Percentiles rank a stretch among this genome's conserved stretches.
Evolutionary conservation across 2,113 vertebrate species (phyloP).

Genomic region (Neodontobutis hainanensis): DNA sequence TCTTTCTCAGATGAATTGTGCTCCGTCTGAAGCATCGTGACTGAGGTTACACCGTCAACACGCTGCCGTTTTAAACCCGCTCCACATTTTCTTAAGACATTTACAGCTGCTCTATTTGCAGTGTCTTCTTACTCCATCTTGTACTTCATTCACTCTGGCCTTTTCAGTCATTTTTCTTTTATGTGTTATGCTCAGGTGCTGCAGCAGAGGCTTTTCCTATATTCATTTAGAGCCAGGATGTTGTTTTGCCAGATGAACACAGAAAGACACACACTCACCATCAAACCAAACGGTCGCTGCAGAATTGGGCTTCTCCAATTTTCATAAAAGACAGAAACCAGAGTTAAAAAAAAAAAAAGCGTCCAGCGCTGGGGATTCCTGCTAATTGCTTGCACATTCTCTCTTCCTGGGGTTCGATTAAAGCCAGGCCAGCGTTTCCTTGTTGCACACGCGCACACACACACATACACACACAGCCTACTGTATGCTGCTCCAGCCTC

Average conservation of each 20-base stretch:
- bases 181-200: conserved; percentile 48
- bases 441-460: too few species aligned
- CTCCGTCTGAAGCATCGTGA: conserved; percentile 44
- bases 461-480: conserved; percentile 16
- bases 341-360: not conserved
- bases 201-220: conserved; percentile 21
- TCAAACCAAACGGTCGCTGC: conserved; percentile 23
- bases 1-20: conserved; percentile 29
- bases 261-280: conserved; percentile 18
- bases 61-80: conserved; percentile 31
- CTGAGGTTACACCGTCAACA: conserved; percentile 41
- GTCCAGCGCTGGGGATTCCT: conserved; percentile 62
- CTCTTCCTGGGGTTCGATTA: conserved; percentile 62
- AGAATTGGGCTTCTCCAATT: conserved; percentile 59
- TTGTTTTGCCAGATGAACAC: conserved; percentile 14
- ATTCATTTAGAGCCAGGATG: conserved; percentile 25
- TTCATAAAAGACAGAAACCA: conserved; percentile 32
- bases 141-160: not conserved
- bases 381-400: conserved; percentile 74
- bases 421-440: conserved; percentile 59
- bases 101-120: conserved; percentile 3
- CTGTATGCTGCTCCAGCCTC: conserved; percentile 37
- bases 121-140: conserved; percentile 11
- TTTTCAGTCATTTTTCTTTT: not conserved
- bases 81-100: not conserved